Percentiles rank a stretch among this genome's conserved stretches.
Evolutionary conservation across 2,888 invertebrate species (phyloP).

Genomic region (Muscina levida): DNA sequence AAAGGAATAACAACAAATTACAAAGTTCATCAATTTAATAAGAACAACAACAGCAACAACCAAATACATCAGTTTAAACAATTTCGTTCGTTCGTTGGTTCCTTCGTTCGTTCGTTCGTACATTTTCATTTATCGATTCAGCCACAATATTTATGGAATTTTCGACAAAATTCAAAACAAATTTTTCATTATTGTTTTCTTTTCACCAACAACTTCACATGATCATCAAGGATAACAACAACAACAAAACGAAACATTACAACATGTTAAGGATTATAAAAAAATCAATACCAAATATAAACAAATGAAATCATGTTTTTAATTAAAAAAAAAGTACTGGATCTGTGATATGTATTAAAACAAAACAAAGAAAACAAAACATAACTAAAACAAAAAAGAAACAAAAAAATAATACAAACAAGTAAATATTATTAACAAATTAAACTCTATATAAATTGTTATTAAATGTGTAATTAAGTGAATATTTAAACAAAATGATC

Average conservation of each 20-base stretch:
- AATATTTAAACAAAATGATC: constrained; percentile 66
- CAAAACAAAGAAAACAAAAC: constrained; percentile 66
- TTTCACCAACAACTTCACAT: constrained; percentile 49
- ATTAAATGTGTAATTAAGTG: constrained; percentile 69
- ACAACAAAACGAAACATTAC: constrained; percentile 19
- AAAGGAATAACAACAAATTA: not conserved
- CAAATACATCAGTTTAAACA: not conserved
- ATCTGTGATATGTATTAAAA: constrained; percentile 80
- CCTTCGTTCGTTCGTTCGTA: not conserved
- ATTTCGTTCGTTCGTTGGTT: not conserved
- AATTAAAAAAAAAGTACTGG: constrained; percentile 78
- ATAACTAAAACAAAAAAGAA: constrained; percentile 58
- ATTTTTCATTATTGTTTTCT: not conserved
- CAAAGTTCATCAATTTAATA: constrained; percentile 1
- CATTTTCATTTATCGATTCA: too few species aligned
- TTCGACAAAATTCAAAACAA: constrained; percentile 56
- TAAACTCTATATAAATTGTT: constrained; percentile 64
- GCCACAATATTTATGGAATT: constrained; percentile 27
- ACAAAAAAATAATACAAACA: constrained; percentile 55
- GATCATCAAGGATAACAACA: constrained; percentile 51
- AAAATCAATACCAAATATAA: constrained; percentile 63
- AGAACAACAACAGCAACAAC: not conserved
- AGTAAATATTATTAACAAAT: constrained; percentile 66
- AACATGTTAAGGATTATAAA: constrained; percentile 70
- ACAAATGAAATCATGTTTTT: constrained; percentile 69